Base-by-base conservation (phyloP, 2,113 vertebrate species). In the Hydrochoerus hydrochaeris region DNA sequence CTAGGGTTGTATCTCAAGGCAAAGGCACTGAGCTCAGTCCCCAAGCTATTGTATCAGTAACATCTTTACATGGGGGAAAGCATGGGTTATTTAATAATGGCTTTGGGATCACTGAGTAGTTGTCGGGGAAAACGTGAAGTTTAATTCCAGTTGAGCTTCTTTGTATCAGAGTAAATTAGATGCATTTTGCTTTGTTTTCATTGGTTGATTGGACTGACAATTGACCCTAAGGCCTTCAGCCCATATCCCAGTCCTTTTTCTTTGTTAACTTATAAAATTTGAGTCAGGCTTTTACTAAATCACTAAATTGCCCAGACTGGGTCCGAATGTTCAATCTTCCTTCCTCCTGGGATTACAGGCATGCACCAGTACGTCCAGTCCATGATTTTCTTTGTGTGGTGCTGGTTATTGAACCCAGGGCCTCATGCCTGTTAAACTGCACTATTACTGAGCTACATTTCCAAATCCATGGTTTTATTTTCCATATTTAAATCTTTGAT, bases 401-500 rank as follows among this genome's bases (percentile, higher is more conserved):
- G 4, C 28, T 17, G 41, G 14, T 1, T 4, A 22, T 12, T 63
- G 41, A 46, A 85, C 28, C 60, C 41, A 46, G 38, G 41, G 41
- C 60, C 28, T 63, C 17, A 30, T 20, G 11, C 16, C 41, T 46
- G 26, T 19, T 41, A 83, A 22, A 38, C 20, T 60, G 12, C 41
- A 9, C 67, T 69, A 60, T 24, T 24, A 41, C 57, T 28, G 57
- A 41, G 57, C n/a, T 41, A 32, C 32, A 63, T 62, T 32, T 20
- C 83, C 78, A 54, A 35, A 35, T 10, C 49, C 49, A 54, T n/a
- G 32, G 49, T 22, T n/a, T 54, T 78, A 35, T 82, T 90, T 35
- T 83, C 84, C 88, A 75, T 84, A 26, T 89, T 78, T 85, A 93
- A 88, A 78, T 71, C 10, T 90, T 93, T 80, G 62, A 44, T 46